phyloP scores from a whole-genome alignment of 1,140 invertebrate species.

The Lepidurus couesii region DNA sequence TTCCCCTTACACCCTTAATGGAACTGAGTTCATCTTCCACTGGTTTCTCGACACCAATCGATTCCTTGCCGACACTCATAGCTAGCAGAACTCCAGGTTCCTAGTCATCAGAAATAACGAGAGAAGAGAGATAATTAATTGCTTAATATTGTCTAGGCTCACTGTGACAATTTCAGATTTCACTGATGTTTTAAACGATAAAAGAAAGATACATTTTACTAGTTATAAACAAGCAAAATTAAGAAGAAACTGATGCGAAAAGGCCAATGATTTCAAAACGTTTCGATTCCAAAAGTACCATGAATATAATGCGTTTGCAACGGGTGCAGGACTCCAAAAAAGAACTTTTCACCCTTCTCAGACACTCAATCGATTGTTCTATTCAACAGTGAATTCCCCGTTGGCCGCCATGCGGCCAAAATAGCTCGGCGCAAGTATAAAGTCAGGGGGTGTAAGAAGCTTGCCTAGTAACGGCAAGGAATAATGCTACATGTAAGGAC shows the following conservation, averaged over 20 bases:
- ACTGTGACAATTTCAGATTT: too few relatives aligned
- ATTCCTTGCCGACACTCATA: neutral
- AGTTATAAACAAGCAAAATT: too few relatives aligned
- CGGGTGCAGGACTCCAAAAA: too few relatives aligned
- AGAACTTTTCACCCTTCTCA: neutral
- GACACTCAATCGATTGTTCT: neutral
- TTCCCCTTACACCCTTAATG: conserved; percentile 5
- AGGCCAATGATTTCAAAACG: neutral
- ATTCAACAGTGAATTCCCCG: neutral
- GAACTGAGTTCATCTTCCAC: conserved; percentile 17
- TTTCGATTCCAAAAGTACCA: neutral
- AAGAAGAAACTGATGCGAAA: too few relatives aligned
- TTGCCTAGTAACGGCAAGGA: neutral
- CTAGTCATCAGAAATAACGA: neutral
- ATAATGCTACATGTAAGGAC: neutral
- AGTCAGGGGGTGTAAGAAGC: neutral
- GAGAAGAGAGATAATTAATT: too few relatives aligned
- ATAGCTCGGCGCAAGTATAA: neutral
- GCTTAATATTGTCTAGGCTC: too few relatives aligned
- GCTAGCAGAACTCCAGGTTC: neutral
- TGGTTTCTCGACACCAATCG: neutral
- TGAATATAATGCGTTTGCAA: neutral
- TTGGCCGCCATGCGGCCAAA: neutral
- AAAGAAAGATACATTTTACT: too few relatives aligned
- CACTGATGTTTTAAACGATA: too few relatives aligned